phyloP scores from a whole-genome alignment of 1,140 invertebrate species.

The Drosophila novamexicana region DNA sequence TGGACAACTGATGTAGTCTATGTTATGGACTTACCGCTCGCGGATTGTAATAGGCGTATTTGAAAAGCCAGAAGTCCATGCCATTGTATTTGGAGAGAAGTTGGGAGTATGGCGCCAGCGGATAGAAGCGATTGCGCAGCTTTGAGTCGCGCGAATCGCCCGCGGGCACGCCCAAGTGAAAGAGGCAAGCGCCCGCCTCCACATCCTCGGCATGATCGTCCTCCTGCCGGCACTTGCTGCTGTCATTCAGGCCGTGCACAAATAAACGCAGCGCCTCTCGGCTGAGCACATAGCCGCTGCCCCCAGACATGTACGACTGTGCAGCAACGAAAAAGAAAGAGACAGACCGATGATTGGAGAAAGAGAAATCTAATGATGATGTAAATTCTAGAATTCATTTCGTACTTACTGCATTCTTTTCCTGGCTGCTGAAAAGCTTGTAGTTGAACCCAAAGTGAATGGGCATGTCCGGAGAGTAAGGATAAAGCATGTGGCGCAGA shows the following conservation, averaged over 20 bases:
- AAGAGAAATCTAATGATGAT: background rate
- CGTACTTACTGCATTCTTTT: conserved; percentile 49
- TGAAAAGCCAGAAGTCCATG: conserved; percentile 61
- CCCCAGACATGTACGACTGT: conserved; percentile 97
- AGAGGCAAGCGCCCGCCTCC: conserved; percentile 95
- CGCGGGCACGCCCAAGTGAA: conserved; percentile 92
- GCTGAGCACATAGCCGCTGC: conserved; percentile 96
- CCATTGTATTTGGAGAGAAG: conserved; percentile 43
- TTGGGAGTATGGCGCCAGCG: conserved; percentile 36
- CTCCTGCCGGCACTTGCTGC: conserved; percentile 82
- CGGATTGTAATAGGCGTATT: conserved; percentile 87
- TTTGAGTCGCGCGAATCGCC: conserved; percentile 93
- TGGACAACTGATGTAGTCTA: background rate
- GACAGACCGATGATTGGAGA: background rate
- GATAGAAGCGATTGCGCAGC: conserved; percentile 92
- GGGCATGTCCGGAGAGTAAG: conserved; percentile 88
- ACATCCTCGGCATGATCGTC: conserved; percentile 92
- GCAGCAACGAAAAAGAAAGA: background rate
- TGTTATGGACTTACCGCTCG: conserved; percentile 84
- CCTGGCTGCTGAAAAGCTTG: conserved; percentile 84
- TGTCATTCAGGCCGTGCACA: conserved; percentile 87
- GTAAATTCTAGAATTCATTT: background rate
- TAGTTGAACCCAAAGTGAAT: conserved; percentile 95
- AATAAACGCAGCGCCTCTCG: conserved; percentile 90
- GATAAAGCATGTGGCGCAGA: conserved; percentile 92